A percentile compares a stretch with the other conserved stretches of the same genome.
phyloP scores from a whole-genome alignment of 1,140 invertebrate species.

The Caenorhabditis elegans region WBcel235 BX284603.4:6713501-6714000 shows the following conservation, averaged over 20 bases:
- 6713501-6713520: too few species aligned
- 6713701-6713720: background rate
- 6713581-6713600: too few species aligned
- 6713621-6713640: too few species aligned
- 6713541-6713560: too few species aligned
- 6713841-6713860: background rate
- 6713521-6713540: too few species aligned
- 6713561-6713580: too few species aligned
- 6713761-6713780: background rate
- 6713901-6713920: conserved; percentile 6
- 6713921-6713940: background rate
- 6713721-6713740: background rate
- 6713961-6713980: background rate
- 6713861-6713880: background rate
- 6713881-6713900: background rate
- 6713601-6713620: too few species aligned
- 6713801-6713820: background rate
- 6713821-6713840: background rate
- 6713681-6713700: background rate
- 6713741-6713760: background rate
- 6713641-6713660: too few species aligned
- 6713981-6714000: background rate
- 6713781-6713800: background rate
- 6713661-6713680: background rate
- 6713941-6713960: background rate